Evolutionary conservation across 30 jellyfish, hydroid and myxozoan species (phyloP).

Genomic region (Aurelia aurita complex sp. Pacific): DNA sequence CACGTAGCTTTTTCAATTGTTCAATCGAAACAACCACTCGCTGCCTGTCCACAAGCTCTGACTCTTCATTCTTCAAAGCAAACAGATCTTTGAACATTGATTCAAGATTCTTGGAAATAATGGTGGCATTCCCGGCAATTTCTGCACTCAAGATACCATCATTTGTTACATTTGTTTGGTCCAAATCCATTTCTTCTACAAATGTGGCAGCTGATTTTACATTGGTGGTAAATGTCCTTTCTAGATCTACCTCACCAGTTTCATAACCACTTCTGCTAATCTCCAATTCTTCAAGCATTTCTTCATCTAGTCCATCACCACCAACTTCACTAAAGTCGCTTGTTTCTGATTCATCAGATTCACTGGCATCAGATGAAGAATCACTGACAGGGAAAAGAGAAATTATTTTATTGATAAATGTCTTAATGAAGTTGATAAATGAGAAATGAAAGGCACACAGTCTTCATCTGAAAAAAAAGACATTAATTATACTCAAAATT

Average conservation of each 20-base stretch:
- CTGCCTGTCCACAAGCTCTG: not conserved
- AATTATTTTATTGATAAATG: not conserved
- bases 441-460: no score
- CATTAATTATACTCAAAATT: no score
- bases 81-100: not conserved
- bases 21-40: no score
- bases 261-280: not conserved
- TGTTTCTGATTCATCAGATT: not conserved
- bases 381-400: not conserved
- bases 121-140: not conserved
- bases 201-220: not conserved
- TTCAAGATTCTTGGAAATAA: not conserved
- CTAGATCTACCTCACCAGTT: not conserved
- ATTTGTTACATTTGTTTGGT: not conserved
- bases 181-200: constrained; percentile 3
- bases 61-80: not conserved
- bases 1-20: no score
- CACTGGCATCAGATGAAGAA: constrained; percentile 8
- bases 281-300: not conserved
- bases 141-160: not conserved
- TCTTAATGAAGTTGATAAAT: not conserved
- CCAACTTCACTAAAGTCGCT: not conserved
- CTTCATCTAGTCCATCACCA: constrained; percentile 6
- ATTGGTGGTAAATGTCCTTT: constrained; percentile 9
- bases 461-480: no score